Percentiles rank a stretch among this genome's conserved stretches.
Conservation (phyloP, 2,797 vertebrate genomes). For the Cryptoblepharus egeriae region DNA sequence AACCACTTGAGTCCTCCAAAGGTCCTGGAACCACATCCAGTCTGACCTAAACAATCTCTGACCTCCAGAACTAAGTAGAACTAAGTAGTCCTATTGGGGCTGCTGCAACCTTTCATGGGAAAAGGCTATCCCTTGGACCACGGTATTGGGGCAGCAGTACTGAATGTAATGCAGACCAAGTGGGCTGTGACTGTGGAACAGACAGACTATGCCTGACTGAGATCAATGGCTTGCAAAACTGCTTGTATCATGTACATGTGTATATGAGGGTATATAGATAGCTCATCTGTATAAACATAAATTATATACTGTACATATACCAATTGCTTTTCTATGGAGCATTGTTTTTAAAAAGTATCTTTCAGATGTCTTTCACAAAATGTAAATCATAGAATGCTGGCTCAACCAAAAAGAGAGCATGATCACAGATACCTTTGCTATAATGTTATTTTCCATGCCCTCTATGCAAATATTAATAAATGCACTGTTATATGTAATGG, state of each 20-base stretch:
- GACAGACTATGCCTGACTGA: background rate
- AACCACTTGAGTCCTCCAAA: too few species aligned
- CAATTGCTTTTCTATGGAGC: background rate
- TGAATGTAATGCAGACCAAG: too few species aligned
- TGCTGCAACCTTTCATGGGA: too few species aligned
- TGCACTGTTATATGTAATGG: constrained; percentile 27
- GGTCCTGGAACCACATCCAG: too few species aligned
- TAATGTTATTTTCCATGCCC: background rate
- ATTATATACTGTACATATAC: background rate
- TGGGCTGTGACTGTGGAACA: background rate
- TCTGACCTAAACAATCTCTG: too few species aligned
- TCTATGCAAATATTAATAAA: background rate
- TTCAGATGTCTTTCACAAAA: background rate
- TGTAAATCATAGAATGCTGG: background rate
- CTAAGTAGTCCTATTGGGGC: too few species aligned
- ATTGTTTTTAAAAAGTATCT: background rate
- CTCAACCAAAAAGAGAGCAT: background rate
- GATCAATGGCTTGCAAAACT: background rate
- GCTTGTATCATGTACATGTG: background rate
- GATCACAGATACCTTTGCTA: background rate
- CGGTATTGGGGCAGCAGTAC: too few species aligned
- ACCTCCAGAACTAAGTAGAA: too few species aligned
- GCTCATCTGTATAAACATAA: background rate
- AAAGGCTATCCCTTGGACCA: too few species aligned
- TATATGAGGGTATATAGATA: background rate